Percentiles rank a stretch among this genome's conserved stretches.
These are phyloP conservation scores for Acleris holmiana DNA, from an alignment of 2,888 invertebrate species.

Conservation along the genomic window DNA sequence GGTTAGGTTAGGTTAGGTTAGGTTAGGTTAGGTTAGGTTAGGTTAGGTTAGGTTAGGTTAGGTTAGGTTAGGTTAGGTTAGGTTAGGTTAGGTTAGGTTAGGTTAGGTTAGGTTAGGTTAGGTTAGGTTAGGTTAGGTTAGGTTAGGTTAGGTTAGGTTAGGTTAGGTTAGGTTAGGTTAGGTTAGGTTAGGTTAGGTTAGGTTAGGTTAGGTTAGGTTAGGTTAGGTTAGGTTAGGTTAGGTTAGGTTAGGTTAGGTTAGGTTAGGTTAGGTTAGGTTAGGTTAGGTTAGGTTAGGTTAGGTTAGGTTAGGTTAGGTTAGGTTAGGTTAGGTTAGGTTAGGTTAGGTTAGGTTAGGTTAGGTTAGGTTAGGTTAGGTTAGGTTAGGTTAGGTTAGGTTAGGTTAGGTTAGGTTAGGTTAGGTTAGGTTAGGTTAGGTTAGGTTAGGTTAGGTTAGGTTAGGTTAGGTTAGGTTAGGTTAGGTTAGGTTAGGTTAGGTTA, in stretches of 20 bases:
- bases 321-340: conserved; percentile 22
- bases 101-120: conserved; percentile 33
- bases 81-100: conserved; percentile 34
- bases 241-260: conserved; percentile 30
- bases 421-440: conserved; percentile 12
- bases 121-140: conserved; percentile 33
- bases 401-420: conserved; percentile 30
- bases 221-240: conserved; percentile 27
- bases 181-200: conserved; percentile 10
- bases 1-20: conserved; percentile 36
- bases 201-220: conserved; percentile 23
- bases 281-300: conserved; percentile 22
- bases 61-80: conserved; percentile 37
- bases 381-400: conserved; percentile 27
- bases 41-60: conserved; percentile 37
- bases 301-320: conserved; percentile 22
- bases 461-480: conserved; percentile 33
- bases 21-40: conserved; percentile 37
- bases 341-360: conserved; percentile 22
- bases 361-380: conserved; percentile 22
- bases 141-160: conserved; percentile 26
- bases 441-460: conserved; percentile 33
- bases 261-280: conserved; percentile 29
- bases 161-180: conserved; percentile 13
- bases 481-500: conserved; percentile 33